These are phyloP conservation scores for Cebus imitator DNA, from an alignment of 2,113 vertebrate species.

Conservation along the genomic window DNA sequence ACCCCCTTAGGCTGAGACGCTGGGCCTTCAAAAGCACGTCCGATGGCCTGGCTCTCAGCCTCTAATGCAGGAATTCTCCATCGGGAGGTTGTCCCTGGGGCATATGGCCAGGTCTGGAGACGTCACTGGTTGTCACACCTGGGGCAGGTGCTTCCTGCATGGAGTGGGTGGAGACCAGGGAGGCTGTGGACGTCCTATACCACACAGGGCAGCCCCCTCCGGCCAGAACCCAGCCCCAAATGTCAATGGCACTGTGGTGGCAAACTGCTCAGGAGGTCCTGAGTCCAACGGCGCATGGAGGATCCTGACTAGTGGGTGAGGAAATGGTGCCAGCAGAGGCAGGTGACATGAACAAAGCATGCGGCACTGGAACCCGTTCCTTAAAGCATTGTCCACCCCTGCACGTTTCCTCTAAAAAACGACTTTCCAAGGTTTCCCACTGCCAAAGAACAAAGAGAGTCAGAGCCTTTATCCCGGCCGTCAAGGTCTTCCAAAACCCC, in stretches of 20 bases:
- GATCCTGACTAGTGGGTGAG: neutral
- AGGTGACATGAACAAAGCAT: neutral
- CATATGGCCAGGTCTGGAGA: neutral
- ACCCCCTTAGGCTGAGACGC: accelerated
- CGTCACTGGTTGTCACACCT: neutral
- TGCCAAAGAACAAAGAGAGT: neutral
- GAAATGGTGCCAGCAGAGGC: neutral
- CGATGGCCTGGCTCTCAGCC: neutral
- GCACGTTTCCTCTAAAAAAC: neutral
- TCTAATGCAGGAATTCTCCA: neutral
- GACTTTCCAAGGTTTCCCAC: accelerated
- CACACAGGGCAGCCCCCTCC: neutral
- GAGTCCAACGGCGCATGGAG: accelerated
- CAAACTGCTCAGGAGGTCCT: neutral
- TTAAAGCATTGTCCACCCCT: neutral
- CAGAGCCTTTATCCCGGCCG: neutral
- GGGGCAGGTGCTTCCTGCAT: accelerated
- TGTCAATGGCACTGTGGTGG: neutral
- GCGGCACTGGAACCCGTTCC: no score
- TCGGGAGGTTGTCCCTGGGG: accelerated
- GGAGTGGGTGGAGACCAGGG: neutral
- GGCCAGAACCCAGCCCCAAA: neutral
- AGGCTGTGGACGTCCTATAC: neutral
- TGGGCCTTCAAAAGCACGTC: neutral
- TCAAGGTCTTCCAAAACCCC: accelerated